Percentiles rank a stretch among this genome's conserved stretches.
These are phyloP conservation scores for Hydropsyche tenuis DNA, from an alignment of 1,140 invertebrate species.

Conservation along the genomic window DNA sequence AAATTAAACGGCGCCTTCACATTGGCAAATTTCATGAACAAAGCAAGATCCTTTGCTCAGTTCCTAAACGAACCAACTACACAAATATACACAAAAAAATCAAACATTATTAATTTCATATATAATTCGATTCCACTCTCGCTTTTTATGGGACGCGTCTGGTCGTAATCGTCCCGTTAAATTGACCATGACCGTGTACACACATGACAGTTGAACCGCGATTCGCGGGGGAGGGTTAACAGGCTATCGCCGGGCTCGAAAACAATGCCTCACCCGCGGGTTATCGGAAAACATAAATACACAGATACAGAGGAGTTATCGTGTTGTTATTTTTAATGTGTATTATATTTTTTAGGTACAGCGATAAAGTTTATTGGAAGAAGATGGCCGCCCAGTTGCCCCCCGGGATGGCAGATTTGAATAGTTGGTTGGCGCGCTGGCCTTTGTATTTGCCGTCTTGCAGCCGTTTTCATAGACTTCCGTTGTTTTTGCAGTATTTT, in stretches of 20 bases:
- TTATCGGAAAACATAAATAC: too few relatives aligned
- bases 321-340: not conserved
- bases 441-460: slow-evolving; percentile 63
- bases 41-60: too few relatives aligned
- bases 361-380: slow-evolving; percentile 58
- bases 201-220: not conserved
- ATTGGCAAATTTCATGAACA: too few relatives aligned
- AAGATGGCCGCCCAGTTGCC: slow-evolving; percentile 56
- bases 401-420: slow-evolving; percentile 59
- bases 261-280: too few relatives aligned
- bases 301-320: not conserved
- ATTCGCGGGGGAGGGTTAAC: not conserved
- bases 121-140: too few relatives aligned
- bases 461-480: slow-evolving; percentile 67
- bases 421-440: slow-evolving; percentile 73
- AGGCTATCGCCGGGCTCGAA: not conserved
- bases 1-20: too few relatives aligned
- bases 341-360: slow-evolving; percentile 52
- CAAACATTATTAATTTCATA: too few relatives aligned
- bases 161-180: not conserved
- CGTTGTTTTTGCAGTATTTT: slow-evolving; percentile 74
- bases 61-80: too few relatives aligned
- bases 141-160: too few relatives aligned
- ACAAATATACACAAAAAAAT: too few relatives aligned
- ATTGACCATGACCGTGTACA: slow-evolving; percentile 1